A percentile compares a stretch with the other conserved stretches of the same genome.
These are phyloP conservation scores for Bombus confusus DNA, from an alignment of 1,140 invertebrate species.

Conservation along the genomic window DNA sequence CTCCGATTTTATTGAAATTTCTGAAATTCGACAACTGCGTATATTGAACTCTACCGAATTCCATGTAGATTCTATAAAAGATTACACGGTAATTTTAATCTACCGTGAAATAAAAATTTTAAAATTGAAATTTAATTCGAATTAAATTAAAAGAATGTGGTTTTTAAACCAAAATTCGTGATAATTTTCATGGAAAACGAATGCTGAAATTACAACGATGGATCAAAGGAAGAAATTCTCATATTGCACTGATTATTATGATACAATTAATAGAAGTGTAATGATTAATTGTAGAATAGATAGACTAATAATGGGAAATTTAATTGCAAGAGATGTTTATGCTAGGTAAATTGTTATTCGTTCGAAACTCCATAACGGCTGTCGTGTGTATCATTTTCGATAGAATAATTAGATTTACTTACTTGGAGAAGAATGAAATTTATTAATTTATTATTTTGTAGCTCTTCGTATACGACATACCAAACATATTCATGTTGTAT, in stretches of 20 bases:
- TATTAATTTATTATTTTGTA: too few species aligned
- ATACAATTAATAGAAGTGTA: background rate
- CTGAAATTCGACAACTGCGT: too few species aligned
- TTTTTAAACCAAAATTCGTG: background rate
- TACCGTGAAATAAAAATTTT: too few species aligned
- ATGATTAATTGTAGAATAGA: constrained; percentile 5
- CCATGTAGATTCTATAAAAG: too few species aligned
- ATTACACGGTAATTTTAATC: too few species aligned
- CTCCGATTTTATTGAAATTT: too few species aligned
- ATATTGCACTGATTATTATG: background rate
- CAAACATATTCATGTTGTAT: too few species aligned
- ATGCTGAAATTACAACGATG: background rate
- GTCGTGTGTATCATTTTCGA: background rate
- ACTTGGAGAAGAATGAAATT: background rate
- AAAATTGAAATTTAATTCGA: too few species aligned
- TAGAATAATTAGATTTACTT: background rate
- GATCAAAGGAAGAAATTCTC: background rate
- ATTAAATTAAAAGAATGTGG: too few species aligned
- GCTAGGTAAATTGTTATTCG: background rate
- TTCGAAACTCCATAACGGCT: background rate
- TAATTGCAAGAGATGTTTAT: background rate
- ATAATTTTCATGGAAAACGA: background rate
- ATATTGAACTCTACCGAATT: too few species aligned
- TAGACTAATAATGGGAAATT: background rate
- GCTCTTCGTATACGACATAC: too few species aligned